Evolutionary conservation across 2,113 vertebrate species (phyloP).

Genomic region (Bubo scandiacus): DNA sequence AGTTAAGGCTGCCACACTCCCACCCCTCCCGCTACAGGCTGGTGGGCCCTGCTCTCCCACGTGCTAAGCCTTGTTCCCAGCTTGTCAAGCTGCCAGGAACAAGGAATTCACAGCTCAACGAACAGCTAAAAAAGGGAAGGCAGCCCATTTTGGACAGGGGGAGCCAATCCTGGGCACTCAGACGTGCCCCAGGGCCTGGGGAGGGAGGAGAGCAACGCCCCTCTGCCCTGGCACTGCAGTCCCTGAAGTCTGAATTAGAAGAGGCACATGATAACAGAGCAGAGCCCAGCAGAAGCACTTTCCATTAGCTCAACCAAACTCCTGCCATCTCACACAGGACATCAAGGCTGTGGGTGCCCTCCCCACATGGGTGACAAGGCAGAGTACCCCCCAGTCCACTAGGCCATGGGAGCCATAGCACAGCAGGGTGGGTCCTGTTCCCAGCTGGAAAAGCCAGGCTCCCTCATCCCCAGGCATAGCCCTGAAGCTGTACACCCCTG

Average conservation of each 20-base stretch:
- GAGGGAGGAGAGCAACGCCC: constrained; percentile 40
- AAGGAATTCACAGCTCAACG: constrained; percentile 85
- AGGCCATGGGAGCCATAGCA: neutral
- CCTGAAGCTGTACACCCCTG: neutral
- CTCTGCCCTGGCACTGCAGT: neutral
- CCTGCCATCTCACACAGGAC: neutral
- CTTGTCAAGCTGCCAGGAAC: constrained; percentile 85
- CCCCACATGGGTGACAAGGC: neutral
- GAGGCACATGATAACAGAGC: constrained; percentile 64
- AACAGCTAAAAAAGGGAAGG: constrained; percentile 94
- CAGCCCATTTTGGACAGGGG: constrained; percentile 86
- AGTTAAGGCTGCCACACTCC: constrained; percentile 55
- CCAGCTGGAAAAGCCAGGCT: neutral
- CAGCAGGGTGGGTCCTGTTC: neutral
- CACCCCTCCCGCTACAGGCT: constrained; percentile 51
- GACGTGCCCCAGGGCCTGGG: constrained; percentile 61
- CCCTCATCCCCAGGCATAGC: neutral
- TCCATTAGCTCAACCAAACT: constrained; percentile 70
- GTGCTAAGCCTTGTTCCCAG: constrained; percentile 82
- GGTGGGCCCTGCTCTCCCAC: constrained; percentile 75
- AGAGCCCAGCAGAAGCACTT: constrained; percentile 54
- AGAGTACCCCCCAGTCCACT: neutral
- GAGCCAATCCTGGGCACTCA: constrained; percentile 82
- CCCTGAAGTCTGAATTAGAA: constrained; percentile 60
- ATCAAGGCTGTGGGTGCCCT: neutral